phyloP scores from a whole-genome alignment of 1,140 invertebrate genomes.

The Acromyrmex charruanus region DNA sequence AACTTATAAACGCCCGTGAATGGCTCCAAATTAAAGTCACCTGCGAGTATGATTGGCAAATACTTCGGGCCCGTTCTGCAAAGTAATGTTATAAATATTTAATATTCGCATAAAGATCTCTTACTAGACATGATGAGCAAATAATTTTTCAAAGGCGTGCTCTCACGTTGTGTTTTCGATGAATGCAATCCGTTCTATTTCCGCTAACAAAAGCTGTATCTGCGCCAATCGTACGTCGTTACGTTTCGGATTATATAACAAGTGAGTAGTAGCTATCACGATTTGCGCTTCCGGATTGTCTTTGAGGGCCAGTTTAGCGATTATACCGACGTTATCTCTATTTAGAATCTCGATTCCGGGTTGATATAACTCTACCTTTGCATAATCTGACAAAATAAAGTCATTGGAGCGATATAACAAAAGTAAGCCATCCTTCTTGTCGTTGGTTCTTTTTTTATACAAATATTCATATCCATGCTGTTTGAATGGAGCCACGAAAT shows the following conservation, averaged over 20 bases:
- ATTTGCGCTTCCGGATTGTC: conserved; percentile 86
- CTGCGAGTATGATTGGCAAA: conserved; percentile 93
- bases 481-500: conserved; percentile 88
- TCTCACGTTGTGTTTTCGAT: conserved; percentile 82
- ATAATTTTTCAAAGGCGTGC: not conserved
- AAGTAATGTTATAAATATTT: conserved; percentile 38
- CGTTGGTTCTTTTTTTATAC: conserved; percentile 85
- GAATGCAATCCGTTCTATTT: conserved; percentile 93
- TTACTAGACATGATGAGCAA: not conserved
- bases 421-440: conserved; percentile 82
- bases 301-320: conserved; percentile 90
- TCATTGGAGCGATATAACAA: conserved; percentile 80
- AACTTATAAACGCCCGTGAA: conserved; percentile 91
- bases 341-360: conserved; percentile 89
- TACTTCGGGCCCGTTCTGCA: conserved; percentile 85
- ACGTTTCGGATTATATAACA: conserved; percentile 96
- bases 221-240: conserved; percentile 96
- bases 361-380: conserved; percentile 87
- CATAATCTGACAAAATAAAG: conserved; percentile 79
- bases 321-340: conserved; percentile 95
- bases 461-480: conserved; percentile 82
- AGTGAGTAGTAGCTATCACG: conserved; percentile 96
- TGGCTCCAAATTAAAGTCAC: conserved; percentile 95
- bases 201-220: conserved; percentile 92
- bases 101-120: not conserved